A percentile compares a stretch with the other conserved stretches of the same genome.
Evolutionary conservation across 2,113 vertebrate genomes (phyloP).

Genomic region (Prunella himalayana): DNA sequence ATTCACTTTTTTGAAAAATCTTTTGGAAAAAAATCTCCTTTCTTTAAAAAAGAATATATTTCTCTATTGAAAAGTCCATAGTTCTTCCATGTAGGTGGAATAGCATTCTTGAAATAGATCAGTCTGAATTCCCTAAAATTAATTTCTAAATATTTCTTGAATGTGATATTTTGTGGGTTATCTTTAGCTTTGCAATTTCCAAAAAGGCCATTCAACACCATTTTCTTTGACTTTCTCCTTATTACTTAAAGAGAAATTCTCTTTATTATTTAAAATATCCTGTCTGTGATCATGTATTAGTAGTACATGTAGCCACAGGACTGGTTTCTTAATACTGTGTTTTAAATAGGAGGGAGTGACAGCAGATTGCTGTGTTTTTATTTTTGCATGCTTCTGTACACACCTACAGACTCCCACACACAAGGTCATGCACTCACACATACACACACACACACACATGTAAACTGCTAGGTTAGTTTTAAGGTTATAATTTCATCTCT

Average conservation of each 20-base stretch:
- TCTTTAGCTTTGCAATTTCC: neutral
- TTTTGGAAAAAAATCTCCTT: neutral
- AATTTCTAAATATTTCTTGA: neutral
- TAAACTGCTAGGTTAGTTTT: neutral
- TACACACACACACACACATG: neutral
- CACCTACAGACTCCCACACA: neutral
- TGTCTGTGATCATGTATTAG: neutral
- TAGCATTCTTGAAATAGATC: neutral
- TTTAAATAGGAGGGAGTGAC: neutral
- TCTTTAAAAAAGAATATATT: neutral
- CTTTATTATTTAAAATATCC: neutral
- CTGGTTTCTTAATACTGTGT: neutral
- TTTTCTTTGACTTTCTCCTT: neutral
- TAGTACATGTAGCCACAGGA: neutral
- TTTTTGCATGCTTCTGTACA: neutral
- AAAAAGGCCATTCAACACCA: neutral
- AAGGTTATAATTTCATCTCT: constrained; percentile 25
- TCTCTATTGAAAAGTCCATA: neutral
- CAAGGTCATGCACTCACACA: neutral
- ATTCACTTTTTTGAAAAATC: neutral
- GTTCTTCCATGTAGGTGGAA: neutral
- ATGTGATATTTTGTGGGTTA: neutral
- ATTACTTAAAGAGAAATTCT: neutral
- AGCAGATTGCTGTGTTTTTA: neutral
- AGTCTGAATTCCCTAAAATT: neutral